Conservation (phyloP, 2,888 invertebrate species). For the Labia minor region DNA sequence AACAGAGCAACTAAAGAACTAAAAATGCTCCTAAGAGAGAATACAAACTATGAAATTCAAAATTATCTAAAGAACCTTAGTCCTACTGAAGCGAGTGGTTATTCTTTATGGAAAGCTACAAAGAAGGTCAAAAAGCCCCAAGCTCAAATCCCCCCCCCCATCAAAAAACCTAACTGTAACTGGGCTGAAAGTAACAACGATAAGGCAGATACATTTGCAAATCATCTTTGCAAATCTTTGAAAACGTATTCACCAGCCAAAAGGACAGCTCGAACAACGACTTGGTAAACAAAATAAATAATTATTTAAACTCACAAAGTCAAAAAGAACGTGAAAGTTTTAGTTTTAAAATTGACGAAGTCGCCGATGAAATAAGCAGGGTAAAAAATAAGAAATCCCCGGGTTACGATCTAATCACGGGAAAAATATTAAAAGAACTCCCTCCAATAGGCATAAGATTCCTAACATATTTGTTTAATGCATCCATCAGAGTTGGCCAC, state of each 20-base stretch:
- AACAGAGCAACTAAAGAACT: too few species aligned
- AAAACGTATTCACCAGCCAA: not conserved
- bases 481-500: not conserved
- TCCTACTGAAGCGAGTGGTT: not conserved
- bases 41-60: not conserved
- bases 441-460: not conserved
- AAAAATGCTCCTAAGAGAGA: not conserved
- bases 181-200: not conserved
- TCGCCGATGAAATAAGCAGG: not conserved
- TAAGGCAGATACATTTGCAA: not conserved
- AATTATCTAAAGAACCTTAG: not conserved
- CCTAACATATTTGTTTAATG: not conserved
- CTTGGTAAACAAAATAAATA: too few species aligned
- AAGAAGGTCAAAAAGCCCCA: not conserved
- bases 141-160: not conserved
- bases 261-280: not conserved
- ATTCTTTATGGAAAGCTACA: not conserved
- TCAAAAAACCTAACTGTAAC: not conserved
- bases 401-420: not conserved
- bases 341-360: not conserved
- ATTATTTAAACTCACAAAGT: not conserved
- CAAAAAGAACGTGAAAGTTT: too few species aligned
- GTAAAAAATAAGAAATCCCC: not conserved
- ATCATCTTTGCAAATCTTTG: not conserved
- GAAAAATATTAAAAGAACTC: not conserved